Evolutionary conservation across 2,797 vertebrate species (phyloP).

Genomic region (Discoglossus pictus): DNA sequence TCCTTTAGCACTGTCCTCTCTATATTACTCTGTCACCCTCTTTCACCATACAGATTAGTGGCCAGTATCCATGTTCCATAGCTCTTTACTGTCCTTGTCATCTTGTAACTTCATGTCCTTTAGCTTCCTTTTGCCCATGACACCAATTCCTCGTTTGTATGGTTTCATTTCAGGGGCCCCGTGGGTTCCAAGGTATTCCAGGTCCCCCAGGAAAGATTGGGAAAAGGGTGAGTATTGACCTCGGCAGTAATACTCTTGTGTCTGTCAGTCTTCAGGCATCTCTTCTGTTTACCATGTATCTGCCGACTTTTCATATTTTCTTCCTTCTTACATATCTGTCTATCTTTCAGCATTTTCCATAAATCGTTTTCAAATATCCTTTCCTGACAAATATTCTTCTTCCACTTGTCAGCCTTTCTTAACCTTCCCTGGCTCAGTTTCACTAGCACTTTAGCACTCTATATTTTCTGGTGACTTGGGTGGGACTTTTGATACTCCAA

Average conservation of each 20-base stretch:
- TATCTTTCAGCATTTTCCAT: no score
- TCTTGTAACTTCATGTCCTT: background rate
- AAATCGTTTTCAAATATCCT: no score
- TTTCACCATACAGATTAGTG: background rate
- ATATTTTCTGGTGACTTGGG: no score
- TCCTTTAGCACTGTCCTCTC: no score
- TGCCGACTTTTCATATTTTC: no score
- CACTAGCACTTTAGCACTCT: no score
- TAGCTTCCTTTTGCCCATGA: background rate
- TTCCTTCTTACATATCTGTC: no score
- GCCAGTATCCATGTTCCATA: background rate
- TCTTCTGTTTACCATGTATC: background rate
- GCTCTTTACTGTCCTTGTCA: background rate
- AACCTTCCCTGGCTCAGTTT: no score
- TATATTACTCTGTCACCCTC: background rate
- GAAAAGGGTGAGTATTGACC: constrained; percentile 76
- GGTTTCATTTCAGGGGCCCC: constrained; percentile 71
- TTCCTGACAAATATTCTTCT: no score
- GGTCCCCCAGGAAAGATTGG: constrained; percentile 79
- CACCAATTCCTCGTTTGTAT: background rate
- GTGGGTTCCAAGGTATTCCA: constrained; percentile 74
- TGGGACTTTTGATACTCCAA: no score
- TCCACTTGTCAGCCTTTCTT: no score
- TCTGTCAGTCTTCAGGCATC: background rate
- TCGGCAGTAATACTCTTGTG: rapidly evolving